Base-by-base conservation (phyloP, 1,140 invertebrate species). In the Cyclargus thomasi region DNA sequence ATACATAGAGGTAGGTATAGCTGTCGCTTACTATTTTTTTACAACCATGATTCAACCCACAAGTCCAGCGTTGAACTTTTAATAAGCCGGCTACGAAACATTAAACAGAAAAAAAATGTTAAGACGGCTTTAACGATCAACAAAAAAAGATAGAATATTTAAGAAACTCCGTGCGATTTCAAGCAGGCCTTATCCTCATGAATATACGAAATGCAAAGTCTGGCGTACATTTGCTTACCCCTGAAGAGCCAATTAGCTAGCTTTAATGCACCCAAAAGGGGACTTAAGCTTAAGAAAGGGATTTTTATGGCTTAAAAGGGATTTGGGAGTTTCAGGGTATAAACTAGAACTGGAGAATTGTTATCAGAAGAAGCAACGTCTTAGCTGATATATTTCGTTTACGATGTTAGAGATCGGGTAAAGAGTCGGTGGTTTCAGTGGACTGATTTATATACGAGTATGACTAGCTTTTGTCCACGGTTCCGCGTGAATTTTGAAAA, bases 211-310 rank as follows among this genome's bases (percentile, higher is more conserved):
- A 66, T 66, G 53, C 29, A 66, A 66, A 66, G 53, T 66, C 64
- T 66, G 64, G 21, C 53, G 53, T 66, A 53, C 53, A 57, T 66
- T 66, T 66, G 53, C 64, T 59, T 66, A 55, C 64, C 23, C 53
- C 64, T 59, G 20, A 66, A 66, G 64, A 66, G 64, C 64, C 53
- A 66, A 66, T 66, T 66, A 66, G 64, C 53, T 55, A 22, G 53
- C 55, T 66, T 66, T 55, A 53, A 18, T 35, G 53, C 55, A 57
- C 64, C 39, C 47, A 17, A 66, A 29, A 14, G 22, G 53, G 23
- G 55, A 66, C 55, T 66, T 66, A 35, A 59, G 29, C 22, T 29
- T 23, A 66, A 66, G 53, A n/a, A 55, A 35, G 23, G 23, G 29
- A 55, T 57, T 35, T 66, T 57, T 57, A 21, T 17, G 53, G n/a